Percentiles rank a stretch among this genome's conserved stretches.
phyloP scores from a whole-genome alignment of 2,888 invertebrate genomes.

The Protodeltote pygarga region DNA sequence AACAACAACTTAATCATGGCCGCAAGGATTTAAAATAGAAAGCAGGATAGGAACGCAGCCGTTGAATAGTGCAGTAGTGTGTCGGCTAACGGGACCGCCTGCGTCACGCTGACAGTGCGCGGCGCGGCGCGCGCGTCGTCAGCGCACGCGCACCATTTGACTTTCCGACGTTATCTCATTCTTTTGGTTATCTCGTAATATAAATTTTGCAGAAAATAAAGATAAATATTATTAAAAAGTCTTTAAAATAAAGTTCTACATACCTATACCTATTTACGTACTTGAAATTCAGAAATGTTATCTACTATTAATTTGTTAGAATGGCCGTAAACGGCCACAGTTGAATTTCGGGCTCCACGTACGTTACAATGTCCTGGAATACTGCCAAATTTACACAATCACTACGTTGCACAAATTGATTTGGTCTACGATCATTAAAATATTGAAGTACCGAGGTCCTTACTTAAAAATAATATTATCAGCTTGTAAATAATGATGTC shows the following conservation, averaged over 20 bases:
- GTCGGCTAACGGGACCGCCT: slow-evolving; percentile 75
- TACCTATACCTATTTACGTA: too few relatives aligned
- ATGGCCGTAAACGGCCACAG: too few relatives aligned
- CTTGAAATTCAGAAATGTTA: too few relatives aligned
- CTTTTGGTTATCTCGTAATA: slow-evolving; percentile 3
- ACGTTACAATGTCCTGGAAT: too few relatives aligned
- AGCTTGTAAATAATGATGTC: too few relatives aligned
- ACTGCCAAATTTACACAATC: too few relatives aligned
- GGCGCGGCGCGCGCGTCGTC: slow-evolving; percentile 28
- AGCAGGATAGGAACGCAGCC: slow-evolving; percentile 58
- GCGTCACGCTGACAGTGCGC: slow-evolving; percentile 61
- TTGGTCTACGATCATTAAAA: too few relatives aligned
- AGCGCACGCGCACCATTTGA: slow-evolving; percentile 5
- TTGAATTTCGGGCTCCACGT: too few relatives aligned
- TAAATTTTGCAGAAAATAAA: not conserved
- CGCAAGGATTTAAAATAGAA: slow-evolving; percentile 64
- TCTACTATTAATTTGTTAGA: too few relatives aligned
- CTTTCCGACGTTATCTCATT: slow-evolving; percentile 25
- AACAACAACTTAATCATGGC: slow-evolving; percentile 39
- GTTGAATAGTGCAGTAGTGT: slow-evolving; percentile 62
- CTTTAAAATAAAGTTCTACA: not conserved
- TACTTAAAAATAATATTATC: too few relatives aligned
- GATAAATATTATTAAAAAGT: not conserved
- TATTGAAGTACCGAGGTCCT: too few relatives aligned
- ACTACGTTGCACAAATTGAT: too few relatives aligned